These are phyloP conservation scores for Hylaea fasciaria DNA, from an alignment of 2,888 invertebrate species.

Conservation along the genomic window DNA sequence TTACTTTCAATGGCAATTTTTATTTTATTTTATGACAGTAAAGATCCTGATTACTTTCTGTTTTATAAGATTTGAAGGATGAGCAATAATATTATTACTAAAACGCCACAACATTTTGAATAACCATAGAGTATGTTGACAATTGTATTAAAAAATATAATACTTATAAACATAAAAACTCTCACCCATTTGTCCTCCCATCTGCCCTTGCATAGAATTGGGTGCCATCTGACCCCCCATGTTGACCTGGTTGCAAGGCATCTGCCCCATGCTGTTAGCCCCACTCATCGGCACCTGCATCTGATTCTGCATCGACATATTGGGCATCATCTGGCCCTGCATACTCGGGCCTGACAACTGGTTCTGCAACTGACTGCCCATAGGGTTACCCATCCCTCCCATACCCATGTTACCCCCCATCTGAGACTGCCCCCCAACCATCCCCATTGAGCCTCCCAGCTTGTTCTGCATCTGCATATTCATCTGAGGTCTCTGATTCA, in stretches of 20 bases:
- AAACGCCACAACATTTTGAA: too few relatives aligned
- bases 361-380: constrained; percentile 76
- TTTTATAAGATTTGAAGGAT: too few relatives aligned
- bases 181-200: constrained; percentile 81
- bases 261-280: constrained; percentile 69
- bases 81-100: too few relatives aligned
- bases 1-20: too few relatives aligned
- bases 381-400: constrained; percentile 76
- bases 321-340: constrained; percentile 79
- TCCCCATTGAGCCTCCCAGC: constrained; percentile 82
- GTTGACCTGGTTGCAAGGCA: constrained; percentile 78
- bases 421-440: constrained; percentile 82
- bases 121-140: too few relatives aligned
- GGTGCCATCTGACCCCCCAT: constrained; percentile 80
- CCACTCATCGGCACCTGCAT: constrained; percentile 77
- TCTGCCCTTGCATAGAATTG: constrained; percentile 66
- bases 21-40: too few relatives aligned
- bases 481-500: constrained; percentile 88
- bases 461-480: constrained; percentile 86
- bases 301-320: constrained; percentile 72
- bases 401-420: constrained; percentile 84
- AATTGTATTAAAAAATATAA: too few relatives aligned
- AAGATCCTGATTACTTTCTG: too few relatives aligned
- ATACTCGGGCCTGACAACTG: constrained; percentile 37
- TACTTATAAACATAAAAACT: too few relatives aligned